These are phyloP conservation scores for Apostichopus californicus DNA, from an alignment of 35 echinoderm and acorn worm species.

Conservation along the genomic window DNA sequence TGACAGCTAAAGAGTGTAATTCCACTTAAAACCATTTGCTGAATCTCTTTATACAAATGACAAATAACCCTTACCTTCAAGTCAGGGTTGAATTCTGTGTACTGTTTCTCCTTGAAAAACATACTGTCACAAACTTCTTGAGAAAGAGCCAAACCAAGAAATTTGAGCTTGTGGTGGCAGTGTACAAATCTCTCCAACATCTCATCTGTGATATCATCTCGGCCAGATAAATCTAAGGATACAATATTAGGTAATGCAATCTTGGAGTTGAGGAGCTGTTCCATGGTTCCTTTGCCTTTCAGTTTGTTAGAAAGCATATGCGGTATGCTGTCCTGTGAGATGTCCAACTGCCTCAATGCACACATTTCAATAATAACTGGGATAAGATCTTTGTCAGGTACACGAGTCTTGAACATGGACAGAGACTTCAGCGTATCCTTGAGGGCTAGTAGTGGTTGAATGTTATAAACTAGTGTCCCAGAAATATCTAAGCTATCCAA, in stretches of 20 bases:
- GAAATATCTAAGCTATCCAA: conserved; percentile 96
- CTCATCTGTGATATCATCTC: conserved; percentile 79
- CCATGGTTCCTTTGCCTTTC: conserved; percentile 61
- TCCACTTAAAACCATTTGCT: too few species aligned
- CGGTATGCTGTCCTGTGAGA: conserved; percentile 83
- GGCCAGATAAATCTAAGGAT: conserved; percentile 85
- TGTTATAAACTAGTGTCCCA: conserved; percentile 86
- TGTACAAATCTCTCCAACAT: conserved; percentile 68
- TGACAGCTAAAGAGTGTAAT: too few species aligned
- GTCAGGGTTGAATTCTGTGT: conserved; percentile 61
- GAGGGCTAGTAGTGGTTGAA: conserved; percentile 70
- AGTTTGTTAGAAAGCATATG: conserved; percentile 42
- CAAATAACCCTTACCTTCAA: conserved; percentile 67
- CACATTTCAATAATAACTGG: conserved; percentile 68
- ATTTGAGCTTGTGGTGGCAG: conserved; percentile 65
- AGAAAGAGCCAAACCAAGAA: conserved; percentile 81
- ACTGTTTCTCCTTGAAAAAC: conserved; percentile 69
- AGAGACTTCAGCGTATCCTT: conserved; percentile 82
- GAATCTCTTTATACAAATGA: too few species aligned
- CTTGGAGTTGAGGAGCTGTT: conserved; percentile 48
- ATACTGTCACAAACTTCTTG: conserved; percentile 85
- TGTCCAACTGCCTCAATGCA: conserved; percentile 77
- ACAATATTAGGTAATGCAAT: conserved; percentile 70
- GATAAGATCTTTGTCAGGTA: conserved; percentile 89
- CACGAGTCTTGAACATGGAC: conserved; percentile 89